Evolutionary conservation across 2,113 vertebrate species (phyloP).

Genomic region (Cercocebus atys): DNA sequence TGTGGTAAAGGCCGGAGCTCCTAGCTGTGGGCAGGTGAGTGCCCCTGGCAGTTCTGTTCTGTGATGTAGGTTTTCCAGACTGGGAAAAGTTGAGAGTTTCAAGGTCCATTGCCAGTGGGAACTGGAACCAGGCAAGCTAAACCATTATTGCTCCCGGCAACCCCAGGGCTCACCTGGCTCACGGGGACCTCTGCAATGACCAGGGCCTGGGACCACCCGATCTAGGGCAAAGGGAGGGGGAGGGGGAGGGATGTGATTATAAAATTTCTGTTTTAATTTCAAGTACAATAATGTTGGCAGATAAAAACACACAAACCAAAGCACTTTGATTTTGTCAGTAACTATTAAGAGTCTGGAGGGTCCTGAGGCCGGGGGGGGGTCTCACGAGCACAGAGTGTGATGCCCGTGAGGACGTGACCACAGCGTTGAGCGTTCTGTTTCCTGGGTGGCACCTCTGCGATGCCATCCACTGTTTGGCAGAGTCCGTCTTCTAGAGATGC

Average conservation of each 20-base stretch:
- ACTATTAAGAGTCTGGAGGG: too few species aligned
- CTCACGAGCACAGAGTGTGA: too few species aligned
- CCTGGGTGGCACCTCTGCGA: too few species aligned
- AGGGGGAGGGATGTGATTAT: background rate
- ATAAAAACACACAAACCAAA: background rate
- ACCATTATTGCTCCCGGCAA: background rate
- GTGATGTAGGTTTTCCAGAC: background rate
- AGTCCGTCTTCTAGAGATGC: too few species aligned
- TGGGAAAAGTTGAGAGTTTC: too few species aligned
- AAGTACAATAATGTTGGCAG: too few species aligned
- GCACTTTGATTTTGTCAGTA: background rate
- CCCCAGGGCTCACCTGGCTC: background rate
- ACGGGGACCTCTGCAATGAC: rapidly evolving
- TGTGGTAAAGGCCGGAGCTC: rapidly evolving
- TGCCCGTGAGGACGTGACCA: too few species aligned
- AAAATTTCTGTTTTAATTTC: background rate
- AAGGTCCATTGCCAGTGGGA: background rate
- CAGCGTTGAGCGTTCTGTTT: background rate
- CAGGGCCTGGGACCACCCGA: background rate
- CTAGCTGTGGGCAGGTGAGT: background rate
- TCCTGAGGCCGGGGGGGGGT: background rate
- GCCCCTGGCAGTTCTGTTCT: background rate
- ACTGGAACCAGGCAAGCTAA: background rate
- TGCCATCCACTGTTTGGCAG: too few species aligned
- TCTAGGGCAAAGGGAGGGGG: background rate